Conservation (phyloP, 2,888 invertebrate species). For the Nowickia ferox region DNA sequence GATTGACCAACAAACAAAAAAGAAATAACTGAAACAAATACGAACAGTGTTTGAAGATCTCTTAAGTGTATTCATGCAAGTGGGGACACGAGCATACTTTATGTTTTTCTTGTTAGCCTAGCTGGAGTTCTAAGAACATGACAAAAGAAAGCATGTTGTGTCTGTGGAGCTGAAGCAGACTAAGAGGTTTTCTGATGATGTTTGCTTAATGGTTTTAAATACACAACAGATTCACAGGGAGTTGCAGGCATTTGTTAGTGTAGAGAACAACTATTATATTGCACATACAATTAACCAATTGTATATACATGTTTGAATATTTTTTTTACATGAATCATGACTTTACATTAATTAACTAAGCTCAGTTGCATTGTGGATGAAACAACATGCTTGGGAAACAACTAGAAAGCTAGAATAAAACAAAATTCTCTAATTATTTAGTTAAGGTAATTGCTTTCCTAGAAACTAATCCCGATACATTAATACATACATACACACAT, state of each 20-base stretch:
- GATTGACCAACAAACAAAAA: not conserved
- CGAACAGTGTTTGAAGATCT: not conserved
- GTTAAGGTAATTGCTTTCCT: too few species aligned
- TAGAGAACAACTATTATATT: not conserved
- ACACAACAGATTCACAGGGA: not conserved
- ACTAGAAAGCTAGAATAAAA: too few species aligned
- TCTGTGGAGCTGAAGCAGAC: conserved; percentile 4
- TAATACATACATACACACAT: too few species aligned
- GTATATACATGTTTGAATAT: too few species aligned
- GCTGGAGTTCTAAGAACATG: conserved; percentile 44
- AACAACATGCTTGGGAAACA: too few species aligned
- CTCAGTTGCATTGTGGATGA: too few species aligned
- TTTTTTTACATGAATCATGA: too few species aligned
- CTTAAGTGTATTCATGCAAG: not conserved
- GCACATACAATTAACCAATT: too few species aligned
- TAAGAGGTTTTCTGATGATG: not conserved
- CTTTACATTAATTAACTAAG: too few species aligned
- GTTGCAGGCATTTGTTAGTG: not conserved
- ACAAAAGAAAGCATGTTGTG: conserved; percentile 20
- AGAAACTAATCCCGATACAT: too few species aligned
- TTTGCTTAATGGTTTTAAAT: conserved; percentile 28
- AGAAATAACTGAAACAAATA: not conserved
- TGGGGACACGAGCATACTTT: conserved; percentile 47
- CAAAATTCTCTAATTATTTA: too few species aligned
- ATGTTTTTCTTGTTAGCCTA: conserved; percentile 27